Conservation (phyloP, 2,888 invertebrate species). For the Mythimna impura region DNA sequence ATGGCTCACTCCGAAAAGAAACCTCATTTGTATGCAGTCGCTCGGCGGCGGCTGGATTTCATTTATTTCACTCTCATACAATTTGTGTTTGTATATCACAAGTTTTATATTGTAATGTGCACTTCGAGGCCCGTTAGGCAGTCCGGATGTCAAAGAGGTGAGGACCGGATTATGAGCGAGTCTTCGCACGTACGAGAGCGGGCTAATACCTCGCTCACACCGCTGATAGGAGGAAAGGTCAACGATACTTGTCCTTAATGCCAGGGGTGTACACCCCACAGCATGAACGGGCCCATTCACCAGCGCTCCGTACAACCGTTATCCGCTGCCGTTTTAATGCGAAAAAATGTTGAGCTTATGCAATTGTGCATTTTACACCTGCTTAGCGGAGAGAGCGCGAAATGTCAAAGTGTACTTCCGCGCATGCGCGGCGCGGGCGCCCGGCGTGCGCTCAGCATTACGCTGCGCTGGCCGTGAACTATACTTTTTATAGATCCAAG, state of each 20-base stretch:
- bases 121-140: slow-evolving; percentile 75
- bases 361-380: slow-evolving; percentile 79
- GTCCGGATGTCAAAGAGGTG: slow-evolving; percentile 82
- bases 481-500: slow-evolving; percentile 84
- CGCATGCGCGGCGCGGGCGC: slow-evolving; percentile 66
- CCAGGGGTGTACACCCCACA: slow-evolving; percentile 74
- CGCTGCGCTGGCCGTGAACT: slow-evolving; percentile 81
- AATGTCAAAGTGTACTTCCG: slow-evolving; percentile 86
- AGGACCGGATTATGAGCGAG: slow-evolving; percentile 77
- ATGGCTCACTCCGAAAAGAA: slow-evolving; percentile 86
- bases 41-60: slow-evolving; percentile 76
- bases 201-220: slow-evolving; percentile 67
- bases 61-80: slow-evolving; percentile 85
- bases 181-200: slow-evolving; percentile 72
- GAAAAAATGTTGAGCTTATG: slow-evolving; percentile 78
- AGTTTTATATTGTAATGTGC: slow-evolving; percentile 80
- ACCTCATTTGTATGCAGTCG: slow-evolving; percentile 86
- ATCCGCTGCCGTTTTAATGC: slow-evolving; percentile 74
- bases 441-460: slow-evolving; percentile 63
- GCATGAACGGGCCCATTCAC: slow-evolving; percentile 80
- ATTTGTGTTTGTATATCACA: slow-evolving; percentile 85
- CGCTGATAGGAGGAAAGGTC: slow-evolving; percentile 72
- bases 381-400: slow-evolving; percentile 76
- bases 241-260: slow-evolving; percentile 73
- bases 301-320: slow-evolving; percentile 75